Conservation (phyloP, 2,888 invertebrate species). For the Drosophila nr. medialis region DNA sequence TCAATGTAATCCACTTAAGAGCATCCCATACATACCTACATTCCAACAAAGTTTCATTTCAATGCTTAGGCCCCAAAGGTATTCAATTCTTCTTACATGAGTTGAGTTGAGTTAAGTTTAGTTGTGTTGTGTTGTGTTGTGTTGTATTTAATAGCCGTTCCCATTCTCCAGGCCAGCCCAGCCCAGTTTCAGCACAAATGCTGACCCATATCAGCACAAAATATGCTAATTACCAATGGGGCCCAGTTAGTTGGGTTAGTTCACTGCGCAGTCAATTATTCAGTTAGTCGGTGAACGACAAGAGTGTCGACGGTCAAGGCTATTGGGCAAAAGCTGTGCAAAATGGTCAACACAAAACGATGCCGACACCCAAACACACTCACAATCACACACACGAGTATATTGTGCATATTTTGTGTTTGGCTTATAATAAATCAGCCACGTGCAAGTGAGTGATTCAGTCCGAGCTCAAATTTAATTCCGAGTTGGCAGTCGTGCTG, state of each 20-base stretch:
- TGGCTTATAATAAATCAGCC: slow-evolving; percentile 67
- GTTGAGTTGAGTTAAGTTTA: neutral
- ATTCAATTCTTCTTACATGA: slow-evolving; percentile 5
- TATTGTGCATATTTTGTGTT: slow-evolving; percentile 17
- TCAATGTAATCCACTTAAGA: slow-evolving; percentile 6
- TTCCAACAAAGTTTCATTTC: neutral
- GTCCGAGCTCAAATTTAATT: slow-evolving; percentile 31
- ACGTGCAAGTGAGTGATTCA: slow-evolving; percentile 76
- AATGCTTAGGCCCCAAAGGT: neutral
- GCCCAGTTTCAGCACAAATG: slow-evolving; percentile 61
- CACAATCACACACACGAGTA: neutral
- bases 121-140: slow-evolving; percentile 2
- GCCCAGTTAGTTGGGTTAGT: slow-evolving; percentile 31
- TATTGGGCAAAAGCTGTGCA: slow-evolving; percentile 45
- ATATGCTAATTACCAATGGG: slow-evolving; percentile 72
- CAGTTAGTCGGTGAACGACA: slow-evolving; percentile 27
- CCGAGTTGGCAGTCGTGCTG: slow-evolving; percentile 61
- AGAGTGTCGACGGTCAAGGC: slow-evolving; percentile 70
- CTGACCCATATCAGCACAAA: slow-evolving; percentile 79
- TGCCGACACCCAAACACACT: slow-evolving; percentile 10
- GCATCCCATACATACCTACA: slow-evolving; percentile 17
- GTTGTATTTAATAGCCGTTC: slow-evolving; percentile 27
- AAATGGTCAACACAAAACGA: slow-evolving; percentile 41
- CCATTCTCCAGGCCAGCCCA: slow-evolving; percentile 33
- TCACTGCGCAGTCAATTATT: slow-evolving; percentile 18